phyloP scores from a whole-genome alignment of 2,888 invertebrate species.

The Mylabris sibirica region DNA sequence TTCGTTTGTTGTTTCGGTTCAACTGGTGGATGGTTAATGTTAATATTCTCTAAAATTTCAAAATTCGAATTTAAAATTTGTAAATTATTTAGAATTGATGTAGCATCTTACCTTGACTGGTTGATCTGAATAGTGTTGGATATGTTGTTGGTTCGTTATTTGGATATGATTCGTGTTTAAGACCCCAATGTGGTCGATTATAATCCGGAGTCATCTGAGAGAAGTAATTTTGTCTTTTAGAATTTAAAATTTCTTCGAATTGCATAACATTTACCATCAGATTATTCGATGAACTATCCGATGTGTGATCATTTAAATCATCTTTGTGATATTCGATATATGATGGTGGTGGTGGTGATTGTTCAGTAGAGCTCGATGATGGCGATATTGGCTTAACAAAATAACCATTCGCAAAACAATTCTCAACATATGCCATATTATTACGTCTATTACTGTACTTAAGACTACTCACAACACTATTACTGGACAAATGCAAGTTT shows the following conservation, averaged over 20 bases:
- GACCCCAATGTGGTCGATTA: conserved; percentile 11
- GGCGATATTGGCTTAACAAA: neutral
- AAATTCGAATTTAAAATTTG: neutral
- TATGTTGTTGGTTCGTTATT: neutral
- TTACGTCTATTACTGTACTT: neutral
- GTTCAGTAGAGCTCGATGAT: neutral
- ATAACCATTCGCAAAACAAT: conserved; percentile 4
- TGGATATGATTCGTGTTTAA: neutral
- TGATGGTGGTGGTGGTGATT: neutral
- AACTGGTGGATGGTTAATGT: no score
- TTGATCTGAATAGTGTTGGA: neutral
- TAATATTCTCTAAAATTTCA: neutral
- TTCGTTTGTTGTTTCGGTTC: conserved; percentile 21
- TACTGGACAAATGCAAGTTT: conserved; percentile 1
- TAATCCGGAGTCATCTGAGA: neutral
- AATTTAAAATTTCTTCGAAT: neutral
- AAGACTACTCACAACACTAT: neutral
- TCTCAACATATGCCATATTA: conserved; percentile 6
- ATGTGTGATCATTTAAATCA: neutral
- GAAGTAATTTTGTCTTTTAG: neutral
- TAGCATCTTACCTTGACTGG: conserved; percentile 4
- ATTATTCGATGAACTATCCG: neutral
- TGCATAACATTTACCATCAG: neutral
- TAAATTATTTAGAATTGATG: neutral
- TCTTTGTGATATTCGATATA: conserved; percentile 11